Evolutionary conservation across 2,797 vertebrate species (phyloP).

Genomic region (Hydrolagus colliei): DNA sequence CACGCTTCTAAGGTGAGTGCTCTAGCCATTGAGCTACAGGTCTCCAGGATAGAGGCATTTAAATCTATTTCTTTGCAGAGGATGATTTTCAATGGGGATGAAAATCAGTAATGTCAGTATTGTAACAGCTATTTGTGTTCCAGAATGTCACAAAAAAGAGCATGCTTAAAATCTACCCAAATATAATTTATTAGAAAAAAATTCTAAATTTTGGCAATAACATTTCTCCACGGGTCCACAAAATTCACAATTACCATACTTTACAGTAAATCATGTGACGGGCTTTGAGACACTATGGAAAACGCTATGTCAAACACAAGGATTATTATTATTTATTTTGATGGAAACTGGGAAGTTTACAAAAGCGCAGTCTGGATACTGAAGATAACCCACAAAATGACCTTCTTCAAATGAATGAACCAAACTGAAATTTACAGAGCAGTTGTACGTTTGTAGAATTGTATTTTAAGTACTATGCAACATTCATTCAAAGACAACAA

Average conservation of each 20-base stretch:
- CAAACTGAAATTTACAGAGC: no score
- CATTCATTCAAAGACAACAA: background rate
- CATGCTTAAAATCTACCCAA: background rate
- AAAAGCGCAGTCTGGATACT: background rate
- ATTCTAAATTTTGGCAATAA: background rate
- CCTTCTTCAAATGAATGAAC: background rate
- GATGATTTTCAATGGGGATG: no score
- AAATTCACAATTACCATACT: no score
- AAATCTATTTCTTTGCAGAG: no score
- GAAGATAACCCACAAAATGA: background rate
- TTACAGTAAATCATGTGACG: no score
- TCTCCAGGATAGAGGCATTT: no score
- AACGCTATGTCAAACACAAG: no score
- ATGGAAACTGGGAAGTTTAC: background rate
- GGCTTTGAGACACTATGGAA: no score
- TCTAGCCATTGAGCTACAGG: no score
- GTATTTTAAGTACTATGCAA: no score
- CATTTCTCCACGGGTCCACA: background rate
- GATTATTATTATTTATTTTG: background rate
- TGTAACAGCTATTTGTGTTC: background rate
- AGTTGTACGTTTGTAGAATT: no score
- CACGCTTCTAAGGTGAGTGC: no score
- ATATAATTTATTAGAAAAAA: background rate
- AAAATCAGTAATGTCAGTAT: background rate
- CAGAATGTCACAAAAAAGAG: background rate